These are phyloP conservation scores for Meriones unguiculatus DNA, from an alignment of 2,113 vertebrate genomes.

Conservation along the genomic window DNA sequence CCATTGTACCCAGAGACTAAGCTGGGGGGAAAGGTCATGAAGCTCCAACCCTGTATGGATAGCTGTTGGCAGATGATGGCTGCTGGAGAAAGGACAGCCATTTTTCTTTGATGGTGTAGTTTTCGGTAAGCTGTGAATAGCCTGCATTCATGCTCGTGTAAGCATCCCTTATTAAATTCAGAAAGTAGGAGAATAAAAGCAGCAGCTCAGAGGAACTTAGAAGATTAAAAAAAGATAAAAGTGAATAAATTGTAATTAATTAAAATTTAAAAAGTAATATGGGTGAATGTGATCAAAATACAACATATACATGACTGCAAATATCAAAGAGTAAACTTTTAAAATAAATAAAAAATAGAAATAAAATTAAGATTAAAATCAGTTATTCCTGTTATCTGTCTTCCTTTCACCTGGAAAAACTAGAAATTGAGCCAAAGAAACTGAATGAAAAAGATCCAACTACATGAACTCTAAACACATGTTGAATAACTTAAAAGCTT, in stretches of 20 bases:
- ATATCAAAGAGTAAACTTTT: background rate
- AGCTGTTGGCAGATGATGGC: background rate
- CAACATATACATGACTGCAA: background rate
- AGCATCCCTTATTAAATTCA: background rate
- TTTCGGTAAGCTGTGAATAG: background rate
- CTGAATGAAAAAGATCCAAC: background rate
- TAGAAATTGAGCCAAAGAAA: background rate
- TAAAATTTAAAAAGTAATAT: background rate
- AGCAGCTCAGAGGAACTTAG: background rate
- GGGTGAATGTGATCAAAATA: background rate
- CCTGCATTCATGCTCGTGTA: background rate
- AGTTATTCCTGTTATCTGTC: background rate
- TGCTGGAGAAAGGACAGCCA: background rate
- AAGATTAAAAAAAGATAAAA: background rate
- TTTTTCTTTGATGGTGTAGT: background rate
- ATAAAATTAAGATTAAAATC: background rate
- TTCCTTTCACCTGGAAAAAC: background rate
- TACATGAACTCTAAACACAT: background rate
- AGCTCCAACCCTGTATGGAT: background rate
- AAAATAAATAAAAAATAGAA: background rate
- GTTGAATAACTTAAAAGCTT: background rate
- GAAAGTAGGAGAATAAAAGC: background rate
- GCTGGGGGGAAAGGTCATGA: background rate
- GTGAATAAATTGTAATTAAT: no score
- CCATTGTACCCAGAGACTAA: background rate